Percentiles rank a stretch among this genome's conserved stretches.
Evolutionary conservation across 1,140 invertebrate genomes (phyloP).

Genomic region (Dryas iulia): DNA sequence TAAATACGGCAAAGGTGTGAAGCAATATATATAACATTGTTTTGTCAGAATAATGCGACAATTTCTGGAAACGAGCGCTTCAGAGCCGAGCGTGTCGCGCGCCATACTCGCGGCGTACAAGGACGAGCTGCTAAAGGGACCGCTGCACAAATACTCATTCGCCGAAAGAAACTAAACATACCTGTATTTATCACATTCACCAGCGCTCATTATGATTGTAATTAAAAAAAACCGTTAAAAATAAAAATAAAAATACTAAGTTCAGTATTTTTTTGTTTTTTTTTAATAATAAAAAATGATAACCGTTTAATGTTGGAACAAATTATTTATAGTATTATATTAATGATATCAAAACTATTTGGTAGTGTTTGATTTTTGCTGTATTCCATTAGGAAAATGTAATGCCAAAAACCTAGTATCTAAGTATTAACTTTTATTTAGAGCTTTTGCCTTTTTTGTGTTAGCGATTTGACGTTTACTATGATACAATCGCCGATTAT

Average conservation of each 20-base stretch:
- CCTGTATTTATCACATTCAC: background rate
- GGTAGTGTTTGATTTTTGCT: conserved; percentile 13
- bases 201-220: background rate
- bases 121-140: conserved; percentile 65
- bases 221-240: conserved; percentile 6
- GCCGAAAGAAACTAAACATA: conserved; percentile 53
- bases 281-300: background rate
- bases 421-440: conserved; percentile 19
- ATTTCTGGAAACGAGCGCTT: conserved; percentile 59
- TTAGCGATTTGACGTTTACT: background rate
- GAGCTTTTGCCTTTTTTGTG: conserved; percentile 20
- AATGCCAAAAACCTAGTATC: conserved; percentile 26
- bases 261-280: background rate
- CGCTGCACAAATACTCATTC: conserved; percentile 53
- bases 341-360: background rate
- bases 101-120: conserved; percentile 71
- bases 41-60: conserved; percentile 65
- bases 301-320: background rate
- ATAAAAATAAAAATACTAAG: background rate
- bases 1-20: no score
- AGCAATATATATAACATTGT: conserved; percentile 1
- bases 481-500: no score
- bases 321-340: background rate
- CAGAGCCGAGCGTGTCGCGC: conserved; percentile 66
- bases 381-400: conserved; percentile 6